Base-by-base conservation (phyloP, 2,113 vertebrate species). In the Pungitius pungitius region DNA sequence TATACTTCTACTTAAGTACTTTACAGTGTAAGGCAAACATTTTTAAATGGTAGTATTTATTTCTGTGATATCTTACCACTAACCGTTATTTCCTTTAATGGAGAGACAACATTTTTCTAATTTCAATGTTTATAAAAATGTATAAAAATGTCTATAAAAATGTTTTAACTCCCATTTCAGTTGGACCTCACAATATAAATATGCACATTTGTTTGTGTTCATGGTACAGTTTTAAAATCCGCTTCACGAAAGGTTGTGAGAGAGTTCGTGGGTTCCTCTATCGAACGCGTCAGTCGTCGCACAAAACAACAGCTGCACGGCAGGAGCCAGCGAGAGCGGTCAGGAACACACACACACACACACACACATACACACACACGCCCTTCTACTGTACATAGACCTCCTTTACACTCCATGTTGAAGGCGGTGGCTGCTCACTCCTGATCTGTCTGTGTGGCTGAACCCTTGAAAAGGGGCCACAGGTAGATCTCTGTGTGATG, bases 401-500 rank as follows among this genome's bases (percentile, higher is more conserved):
- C 69, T 68, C 37, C 13, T 45, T 42, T 57, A 40, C 61, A 66
- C 59, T 84, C 39, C 58, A 43, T 37, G 37, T 77, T 70, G 18
- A 65, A 81, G 62, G 79, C 10, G 39, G 35, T 10, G 70, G 54
- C 49, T 75, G 15, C 71, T 80, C 77, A 85, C 76, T 77, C 60
- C 40, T 62, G 49, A 78, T 7, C 67, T 26, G 79, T 51, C 75
- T 82, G 76, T 58, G 33, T 8, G 24, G 54, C 39, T n/a, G 75
- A 85, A 70, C 9, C 35, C 60, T 61, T 85, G 75, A 85, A 88
- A 69, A 71, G 82, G 68, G 87, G 80, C 83, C 83, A 82, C 78
- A 89, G 88, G 91, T 89, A 87, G 88, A 89, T 80, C 85, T 73
- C 49, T 66, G 73, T 69, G 77, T 78, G 78, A 81, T 73, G n/a